These are phyloP conservation scores for Ischnus inquisitorius DNA, from an alignment of 2,888 invertebrate species.

Conservation along the genomic window DNA sequence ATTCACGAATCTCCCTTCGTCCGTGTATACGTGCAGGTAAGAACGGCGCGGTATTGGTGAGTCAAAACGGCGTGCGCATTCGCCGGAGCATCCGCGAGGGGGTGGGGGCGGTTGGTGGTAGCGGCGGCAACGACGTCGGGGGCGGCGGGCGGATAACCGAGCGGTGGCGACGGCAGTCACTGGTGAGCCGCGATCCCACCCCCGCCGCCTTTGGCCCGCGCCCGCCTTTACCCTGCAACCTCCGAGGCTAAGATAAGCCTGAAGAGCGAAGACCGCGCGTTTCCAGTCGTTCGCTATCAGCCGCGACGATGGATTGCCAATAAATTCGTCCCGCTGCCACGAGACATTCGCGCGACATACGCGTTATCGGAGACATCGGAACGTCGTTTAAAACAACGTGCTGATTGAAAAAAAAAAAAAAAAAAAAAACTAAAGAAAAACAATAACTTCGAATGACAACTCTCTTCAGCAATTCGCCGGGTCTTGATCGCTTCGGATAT, in stretches of 20 bases:
- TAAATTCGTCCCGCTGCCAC: constrained; percentile 43
- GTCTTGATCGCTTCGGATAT: no score
- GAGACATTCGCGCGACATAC: neutral
- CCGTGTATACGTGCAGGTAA: neutral
- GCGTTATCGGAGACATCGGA: neutral
- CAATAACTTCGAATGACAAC: no score
- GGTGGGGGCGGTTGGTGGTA: constrained; percentile 61
- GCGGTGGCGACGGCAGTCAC: constrained; percentile 79
- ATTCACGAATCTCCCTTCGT: neutral
- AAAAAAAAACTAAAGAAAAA: neutral
- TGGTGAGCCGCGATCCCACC: constrained; percentile 78
- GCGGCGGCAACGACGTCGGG: constrained; percentile 56
- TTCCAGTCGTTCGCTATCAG: constrained; percentile 63
- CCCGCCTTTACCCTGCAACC: constrained; percentile 33
- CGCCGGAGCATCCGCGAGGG: constrained; percentile 16
- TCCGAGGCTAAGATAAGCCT: constrained; percentile 61
- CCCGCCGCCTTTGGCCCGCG: constrained; percentile 59
- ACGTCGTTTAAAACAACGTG: neutral
- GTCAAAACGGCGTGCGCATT: constrained; percentile 49
- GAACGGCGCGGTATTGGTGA: constrained; percentile 18
- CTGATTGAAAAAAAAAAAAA: neutral
- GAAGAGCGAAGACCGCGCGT: constrained; percentile 58
- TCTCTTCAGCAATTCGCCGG: no score
- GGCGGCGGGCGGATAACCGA: constrained; percentile 69
- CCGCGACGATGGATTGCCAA: constrained; percentile 61